phyloP scores from a whole-genome alignment of 2,113 vertebrate genomes.

The Labeo rohita region DNA sequence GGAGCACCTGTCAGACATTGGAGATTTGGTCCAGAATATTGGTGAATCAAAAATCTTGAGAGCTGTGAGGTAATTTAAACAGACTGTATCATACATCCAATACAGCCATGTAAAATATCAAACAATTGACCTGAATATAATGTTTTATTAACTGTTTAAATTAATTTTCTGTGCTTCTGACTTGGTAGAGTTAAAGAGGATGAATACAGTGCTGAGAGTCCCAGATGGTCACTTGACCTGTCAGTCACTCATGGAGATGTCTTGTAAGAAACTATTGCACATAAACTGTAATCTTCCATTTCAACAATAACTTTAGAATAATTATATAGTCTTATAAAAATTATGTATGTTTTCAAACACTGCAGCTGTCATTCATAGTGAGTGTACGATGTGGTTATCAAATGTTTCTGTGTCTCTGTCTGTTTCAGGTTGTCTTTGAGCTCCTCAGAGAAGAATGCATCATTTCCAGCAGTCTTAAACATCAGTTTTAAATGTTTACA shows the following conservation, averaged over 20 bases:
- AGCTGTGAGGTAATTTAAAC: not conserved
- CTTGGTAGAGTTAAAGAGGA: not conserved
- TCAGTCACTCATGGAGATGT: not conserved
- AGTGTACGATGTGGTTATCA: not conserved
- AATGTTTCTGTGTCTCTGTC: not conserved
- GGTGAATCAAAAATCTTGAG: constrained; percentile 1
- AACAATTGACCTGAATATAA: no score
- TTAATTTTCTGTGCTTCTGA: no score
- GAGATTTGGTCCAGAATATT: not conserved
- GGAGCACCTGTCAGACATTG: constrained; percentile 15
- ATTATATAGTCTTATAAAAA: no score
- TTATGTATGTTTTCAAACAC: no score
- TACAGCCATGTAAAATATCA: no score
- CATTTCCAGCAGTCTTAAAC: not conserved
- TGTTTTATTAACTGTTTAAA: no score
- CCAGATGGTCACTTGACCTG: not conserved
- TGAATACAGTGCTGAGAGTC: not conserved
- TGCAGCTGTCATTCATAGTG: not conserved
- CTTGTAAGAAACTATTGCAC: not conserved
- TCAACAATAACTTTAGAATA: no score
- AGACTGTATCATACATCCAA: no score
- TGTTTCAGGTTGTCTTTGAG: not conserved
- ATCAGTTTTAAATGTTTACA: not conserved
- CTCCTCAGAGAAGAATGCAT: not conserved
- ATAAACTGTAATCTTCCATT: no score